phyloP scores from a whole-genome alignment of 2,797 vertebrate species.

The Poeciliopsis turneri region DNA sequence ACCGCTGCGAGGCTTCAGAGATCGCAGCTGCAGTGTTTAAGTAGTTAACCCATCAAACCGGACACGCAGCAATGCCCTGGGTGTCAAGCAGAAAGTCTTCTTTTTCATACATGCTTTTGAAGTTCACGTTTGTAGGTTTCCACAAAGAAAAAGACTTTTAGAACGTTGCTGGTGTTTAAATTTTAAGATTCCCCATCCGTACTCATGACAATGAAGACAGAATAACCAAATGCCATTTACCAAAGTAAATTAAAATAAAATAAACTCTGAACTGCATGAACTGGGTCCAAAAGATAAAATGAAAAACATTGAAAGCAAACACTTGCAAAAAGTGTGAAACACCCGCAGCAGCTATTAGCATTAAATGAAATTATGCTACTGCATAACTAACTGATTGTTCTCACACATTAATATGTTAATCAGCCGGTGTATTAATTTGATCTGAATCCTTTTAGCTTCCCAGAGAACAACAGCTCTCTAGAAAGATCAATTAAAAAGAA shows the following conservation, averaged over 20 bases:
- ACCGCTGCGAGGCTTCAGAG: constrained; percentile 61
- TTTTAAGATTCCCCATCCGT: constrained; percentile 2
- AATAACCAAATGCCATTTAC: not conserved
- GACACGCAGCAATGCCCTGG: constrained; percentile 67
- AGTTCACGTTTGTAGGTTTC: constrained; percentile 65
- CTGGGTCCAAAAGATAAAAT: not conserved
- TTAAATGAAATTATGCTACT: not conserved
- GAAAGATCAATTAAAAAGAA: not conserved
- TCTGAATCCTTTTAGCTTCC: not conserved
- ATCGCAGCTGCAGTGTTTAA: constrained; percentile 69
- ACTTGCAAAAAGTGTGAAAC: not conserved
- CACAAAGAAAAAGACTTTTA: constrained; percentile 5
- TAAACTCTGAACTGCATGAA: not conserved
- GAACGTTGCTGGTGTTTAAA: not conserved
- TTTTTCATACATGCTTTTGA: constrained; percentile 46
- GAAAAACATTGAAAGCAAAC: not conserved
- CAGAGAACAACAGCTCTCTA: not conserved
- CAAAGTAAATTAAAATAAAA: too few species aligned
- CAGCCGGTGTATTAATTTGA: not conserved
- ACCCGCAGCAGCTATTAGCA: not conserved
- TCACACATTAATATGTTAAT: not conserved
- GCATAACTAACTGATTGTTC: not conserved
- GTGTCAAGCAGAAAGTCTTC: constrained; percentile 55
- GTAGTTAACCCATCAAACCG: constrained; percentile 79
- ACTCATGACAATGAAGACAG: not conserved